A percentile compares a stretch with the other conserved stretches of the same genome.
Conservation (phyloP, 2,888 invertebrate genomes). For the Drosophila pseudotalamancana region DNA sequence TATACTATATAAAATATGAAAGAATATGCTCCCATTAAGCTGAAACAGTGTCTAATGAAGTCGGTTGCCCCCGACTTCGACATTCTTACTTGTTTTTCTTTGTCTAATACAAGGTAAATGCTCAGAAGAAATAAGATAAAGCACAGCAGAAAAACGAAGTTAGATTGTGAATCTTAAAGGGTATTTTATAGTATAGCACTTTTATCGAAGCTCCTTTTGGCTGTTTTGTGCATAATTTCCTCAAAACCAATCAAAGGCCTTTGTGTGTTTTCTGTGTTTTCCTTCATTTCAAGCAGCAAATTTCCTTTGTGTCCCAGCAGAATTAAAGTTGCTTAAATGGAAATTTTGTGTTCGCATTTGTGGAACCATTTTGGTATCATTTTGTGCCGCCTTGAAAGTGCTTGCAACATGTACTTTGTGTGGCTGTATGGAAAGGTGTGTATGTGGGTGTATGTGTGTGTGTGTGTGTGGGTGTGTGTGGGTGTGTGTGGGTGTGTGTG, state of each 20-base stretch:
- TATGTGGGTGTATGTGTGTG: background rate
- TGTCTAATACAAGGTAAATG: too few relatives aligned
- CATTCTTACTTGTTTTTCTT: too few relatives aligned
- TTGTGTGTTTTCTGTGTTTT: too few relatives aligned
- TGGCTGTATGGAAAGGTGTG: background rate
- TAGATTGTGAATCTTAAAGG: too few relatives aligned
- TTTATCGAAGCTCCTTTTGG: too few relatives aligned
- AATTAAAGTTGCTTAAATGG: conserved; percentile 20
- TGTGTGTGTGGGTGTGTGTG: background rate
- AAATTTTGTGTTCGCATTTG: conserved; percentile 19
- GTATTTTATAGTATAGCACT: background rate
- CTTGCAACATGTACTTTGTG: background rate
- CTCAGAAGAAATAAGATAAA: too few relatives aligned
- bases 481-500: background rate
- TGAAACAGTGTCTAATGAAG: too few relatives aligned
- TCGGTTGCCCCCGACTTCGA: too few relatives aligned
- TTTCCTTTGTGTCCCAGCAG: background rate
- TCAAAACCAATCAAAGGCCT: too few relatives aligned
- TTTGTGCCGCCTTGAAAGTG: conserved; percentile 21
- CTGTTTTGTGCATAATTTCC: background rate
- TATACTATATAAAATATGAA: too few relatives aligned
- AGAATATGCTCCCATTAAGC: too few relatives aligned
- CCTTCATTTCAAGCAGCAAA: background rate
- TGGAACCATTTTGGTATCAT: conserved; percentile 22
- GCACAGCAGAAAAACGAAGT: too few relatives aligned